Evolutionary conservation across 1,140 invertebrate species (phyloP), one percentile per base, ranked within the genome.

Genomic region (Drosophila quadrilineata): DNA sequence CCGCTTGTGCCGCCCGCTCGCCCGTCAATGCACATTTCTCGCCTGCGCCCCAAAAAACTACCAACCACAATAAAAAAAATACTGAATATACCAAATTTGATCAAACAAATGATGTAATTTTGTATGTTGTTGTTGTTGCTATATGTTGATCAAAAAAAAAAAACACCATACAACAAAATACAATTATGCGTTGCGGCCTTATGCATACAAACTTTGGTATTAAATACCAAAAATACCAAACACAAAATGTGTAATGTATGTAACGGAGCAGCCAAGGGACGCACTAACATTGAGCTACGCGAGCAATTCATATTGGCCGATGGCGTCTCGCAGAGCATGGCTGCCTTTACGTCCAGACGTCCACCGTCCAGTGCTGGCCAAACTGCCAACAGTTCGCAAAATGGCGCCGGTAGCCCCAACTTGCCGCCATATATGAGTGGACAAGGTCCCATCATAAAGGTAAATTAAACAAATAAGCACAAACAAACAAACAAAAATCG

Each of bases 251-350:
- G n/a, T n/a, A n/a, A n/a, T n/a, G 58, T 38, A 43, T 62, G 43
- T 14, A 65, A 38, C 54, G 72, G 85, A 88, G 43, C 93, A 98
- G 98, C 98, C 92, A 99, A 99, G 93, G 98, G 98, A 93, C 95
- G 98, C 92, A 99, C 98, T 90, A 99, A 99, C 93, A 97, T 99
- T 91, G 98, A 99, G 92, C 94, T 99, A 89, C 93, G 98, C 80
- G 98, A 99, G 92, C 97, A 99, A 93, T 99, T 99, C 92, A 98
- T 99, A 90, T 92, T 99, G 92, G 97, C 98, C 75, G 96, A 98
- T 90, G 97, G 98, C 88, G 97, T 98, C 67, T 98, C 96, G 89
- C 98, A 99, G 92, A 96, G 96, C 88, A 98, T 99, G 97, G 95
- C 97, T 84, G 96, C 96, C 76, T 99, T 99, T 93, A 95, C 95